Conservation (phyloP, 2,888 invertebrate species). For the Serripes groenlandicus region DNA sequence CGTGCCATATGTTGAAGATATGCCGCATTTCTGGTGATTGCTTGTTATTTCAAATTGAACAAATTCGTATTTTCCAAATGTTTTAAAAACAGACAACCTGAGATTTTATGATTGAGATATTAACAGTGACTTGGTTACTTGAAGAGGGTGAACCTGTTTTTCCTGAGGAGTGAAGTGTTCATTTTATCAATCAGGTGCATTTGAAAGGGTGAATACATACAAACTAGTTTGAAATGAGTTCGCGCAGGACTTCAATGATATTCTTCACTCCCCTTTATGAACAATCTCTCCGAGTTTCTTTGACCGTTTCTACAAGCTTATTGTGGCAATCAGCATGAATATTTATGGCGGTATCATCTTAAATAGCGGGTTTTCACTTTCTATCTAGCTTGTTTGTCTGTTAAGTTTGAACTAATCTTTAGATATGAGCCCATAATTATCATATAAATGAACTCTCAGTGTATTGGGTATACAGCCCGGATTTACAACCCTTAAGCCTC, state of each 20-base stretch:
- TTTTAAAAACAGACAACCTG: no score
- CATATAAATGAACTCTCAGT: slow-evolving; percentile 65
- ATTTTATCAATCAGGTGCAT: slow-evolving; percentile 12
- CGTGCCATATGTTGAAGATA: no score
- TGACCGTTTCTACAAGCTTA: slow-evolving; percentile 3
- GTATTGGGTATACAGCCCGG: slow-evolving; percentile 49
- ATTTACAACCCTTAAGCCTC: slow-evolving; percentile 53
- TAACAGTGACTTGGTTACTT: no score
- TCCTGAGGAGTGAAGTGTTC: neutral
- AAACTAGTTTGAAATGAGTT: slow-evolving; percentile 20
- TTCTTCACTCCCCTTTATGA: slow-evolving; percentile 19
- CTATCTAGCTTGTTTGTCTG: slow-evolving; percentile 54
- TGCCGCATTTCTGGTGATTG: no score
- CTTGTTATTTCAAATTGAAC: no score
- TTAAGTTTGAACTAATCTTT: slow-evolving; percentile 41
- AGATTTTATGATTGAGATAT: no score
- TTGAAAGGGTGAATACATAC: slow-evolving; percentile 7
- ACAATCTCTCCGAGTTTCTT: slow-evolving; percentile 7
- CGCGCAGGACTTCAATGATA: slow-evolving; percentile 14
- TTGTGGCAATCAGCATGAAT: slow-evolving; percentile 58
- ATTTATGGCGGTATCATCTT: slow-evolving; percentile 60
- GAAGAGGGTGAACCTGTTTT: no score
- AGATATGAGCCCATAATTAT: slow-evolving; percentile 61
- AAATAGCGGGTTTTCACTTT: slow-evolving; percentile 64
- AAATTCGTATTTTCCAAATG: no score